phyloP scores from a whole-genome alignment of 2,888 invertebrate species.

The Drosophila kuntzei region DNA sequence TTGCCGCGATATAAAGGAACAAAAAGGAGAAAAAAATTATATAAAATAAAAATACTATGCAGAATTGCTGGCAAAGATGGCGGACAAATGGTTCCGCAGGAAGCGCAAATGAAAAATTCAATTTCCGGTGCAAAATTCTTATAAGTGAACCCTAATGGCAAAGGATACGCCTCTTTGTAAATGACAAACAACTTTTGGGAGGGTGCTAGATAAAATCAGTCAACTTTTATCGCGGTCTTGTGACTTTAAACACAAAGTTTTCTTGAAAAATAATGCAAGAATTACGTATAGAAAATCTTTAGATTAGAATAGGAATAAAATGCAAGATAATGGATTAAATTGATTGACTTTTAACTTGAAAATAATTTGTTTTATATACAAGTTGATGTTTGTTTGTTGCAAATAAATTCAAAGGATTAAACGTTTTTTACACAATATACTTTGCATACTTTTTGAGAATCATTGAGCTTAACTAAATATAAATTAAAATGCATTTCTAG shows the following conservation, averaged over 20 bases:
- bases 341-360: neutral
- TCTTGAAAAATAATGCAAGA: neutral
- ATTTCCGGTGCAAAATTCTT: conserved; percentile 61
- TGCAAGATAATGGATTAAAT: neutral
- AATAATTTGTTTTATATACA: neutral
- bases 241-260: neutral
- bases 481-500: neutral
- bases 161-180: conserved; percentile 31
- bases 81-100: conserved; percentile 30
- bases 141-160: conserved; percentile 26
- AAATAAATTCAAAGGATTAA: neutral
- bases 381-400: neutral
- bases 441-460: neutral
- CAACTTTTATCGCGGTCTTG: neutral
- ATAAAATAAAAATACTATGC: conserved; percentile 51
- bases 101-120: conserved; percentile 61
- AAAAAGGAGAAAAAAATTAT: conserved; percentile 2
- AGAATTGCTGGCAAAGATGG: conserved; percentile 14
- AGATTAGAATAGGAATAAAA: neutral
- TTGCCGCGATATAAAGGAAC: conserved; percentile 41
- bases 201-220: conserved; percentile 1
- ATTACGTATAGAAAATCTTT: neutral
- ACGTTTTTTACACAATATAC: neutral
- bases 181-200: conserved; percentile 20
- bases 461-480: neutral